A percentile compares a stretch with the other conserved stretches of the same genome.
Conservation (phyloP, 1,140 invertebrate genomes). For the Vanessa tameamea region DNA sequence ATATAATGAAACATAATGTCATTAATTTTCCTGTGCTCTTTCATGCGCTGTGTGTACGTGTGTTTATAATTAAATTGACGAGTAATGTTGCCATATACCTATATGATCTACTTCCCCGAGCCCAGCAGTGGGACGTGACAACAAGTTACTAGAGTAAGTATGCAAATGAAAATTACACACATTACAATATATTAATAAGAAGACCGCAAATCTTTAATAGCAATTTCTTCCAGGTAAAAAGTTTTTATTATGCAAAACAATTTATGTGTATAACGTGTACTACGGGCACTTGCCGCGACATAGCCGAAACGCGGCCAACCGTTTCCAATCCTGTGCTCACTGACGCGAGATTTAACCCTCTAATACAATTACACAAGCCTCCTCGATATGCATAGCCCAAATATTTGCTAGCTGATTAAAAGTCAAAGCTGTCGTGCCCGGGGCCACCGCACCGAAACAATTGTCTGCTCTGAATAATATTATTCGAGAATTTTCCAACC, state of each 20-base stretch:
- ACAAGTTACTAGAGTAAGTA: too few relatives aligned
- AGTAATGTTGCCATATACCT: too few relatives aligned
- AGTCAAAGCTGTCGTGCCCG: conserved; percentile 69
- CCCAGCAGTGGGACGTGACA: too few relatives aligned
- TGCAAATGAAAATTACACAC: too few relatives aligned
- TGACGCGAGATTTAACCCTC: conserved; percentile 46
- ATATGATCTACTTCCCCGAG: too few relatives aligned
- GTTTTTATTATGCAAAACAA: neutral
- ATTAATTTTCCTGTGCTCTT: too few relatives aligned
- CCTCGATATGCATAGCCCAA: conserved; percentile 64
- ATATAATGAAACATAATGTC: too few relatives aligned
- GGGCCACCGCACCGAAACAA: conserved; percentile 54
- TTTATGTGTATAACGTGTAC: neutral
- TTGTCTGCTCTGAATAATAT: conserved; percentile 61
- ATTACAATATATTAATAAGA: too few relatives aligned
- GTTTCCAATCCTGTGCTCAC: conserved; percentile 44
- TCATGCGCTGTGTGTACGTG: too few relatives aligned
- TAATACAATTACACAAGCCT: conserved; percentile 70
- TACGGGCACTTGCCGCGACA: conserved; percentile 44
- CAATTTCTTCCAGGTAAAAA: neutral
- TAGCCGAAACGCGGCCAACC: conserved; percentile 41
- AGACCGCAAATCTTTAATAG: too few relatives aligned
- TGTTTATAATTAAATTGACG: too few relatives aligned
- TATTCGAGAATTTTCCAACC: conserved; percentile 56
- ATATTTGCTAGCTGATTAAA: conserved; percentile 74